A percentile compares a stretch with the other conserved stretches of the same genome.
Evolutionary conservation across 92 coral and sea anemone genomes (phyloP).

Genomic region (Palythoa grandis): DNA sequence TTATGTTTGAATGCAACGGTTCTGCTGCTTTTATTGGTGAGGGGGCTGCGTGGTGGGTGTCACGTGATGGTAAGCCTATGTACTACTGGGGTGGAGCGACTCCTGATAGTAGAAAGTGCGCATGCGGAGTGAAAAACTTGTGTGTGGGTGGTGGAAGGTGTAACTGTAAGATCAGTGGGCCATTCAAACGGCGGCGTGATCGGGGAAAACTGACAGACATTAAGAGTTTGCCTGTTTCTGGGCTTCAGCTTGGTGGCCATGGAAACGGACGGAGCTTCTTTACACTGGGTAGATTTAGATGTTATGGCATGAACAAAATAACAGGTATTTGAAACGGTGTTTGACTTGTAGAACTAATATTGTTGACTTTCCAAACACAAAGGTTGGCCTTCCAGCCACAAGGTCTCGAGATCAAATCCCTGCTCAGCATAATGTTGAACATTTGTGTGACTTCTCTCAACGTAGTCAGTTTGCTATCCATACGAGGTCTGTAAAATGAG

Average conservation of each 20-base stretch:
- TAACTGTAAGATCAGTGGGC: conserved; percentile 30
- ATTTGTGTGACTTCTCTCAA: too few relatives aligned
- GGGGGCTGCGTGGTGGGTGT: conserved; percentile 3
- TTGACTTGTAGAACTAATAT: too few relatives aligned
- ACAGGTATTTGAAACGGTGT: background rate
- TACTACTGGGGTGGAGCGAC: conserved; percentile 40
- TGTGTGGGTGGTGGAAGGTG: conserved; percentile 30
- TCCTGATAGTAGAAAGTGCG: conserved; percentile 37
- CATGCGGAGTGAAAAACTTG: background rate
- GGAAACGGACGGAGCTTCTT: background rate
- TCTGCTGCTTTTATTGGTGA: background rate
- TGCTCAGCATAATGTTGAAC: too few relatives aligned
- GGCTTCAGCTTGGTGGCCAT: conserved; percentile 3
- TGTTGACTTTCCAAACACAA: too few relatives aligned
- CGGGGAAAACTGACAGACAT: conserved; percentile 20
- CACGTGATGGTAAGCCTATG: conserved; percentile 28
- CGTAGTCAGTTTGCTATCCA: too few relatives aligned
- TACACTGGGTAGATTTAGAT: conserved; percentile 9
- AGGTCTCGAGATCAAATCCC: too few relatives aligned
- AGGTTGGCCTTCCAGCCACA: too few relatives aligned
- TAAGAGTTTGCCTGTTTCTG: background rate
- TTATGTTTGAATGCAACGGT: background rate
- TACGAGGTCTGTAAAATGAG: too few relatives aligned
- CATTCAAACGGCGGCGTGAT: background rate
- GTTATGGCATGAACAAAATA: background rate